Base-by-base conservation (phyloP, 2,113 vertebrate genomes). In the Glaucomys volans region DNA sequence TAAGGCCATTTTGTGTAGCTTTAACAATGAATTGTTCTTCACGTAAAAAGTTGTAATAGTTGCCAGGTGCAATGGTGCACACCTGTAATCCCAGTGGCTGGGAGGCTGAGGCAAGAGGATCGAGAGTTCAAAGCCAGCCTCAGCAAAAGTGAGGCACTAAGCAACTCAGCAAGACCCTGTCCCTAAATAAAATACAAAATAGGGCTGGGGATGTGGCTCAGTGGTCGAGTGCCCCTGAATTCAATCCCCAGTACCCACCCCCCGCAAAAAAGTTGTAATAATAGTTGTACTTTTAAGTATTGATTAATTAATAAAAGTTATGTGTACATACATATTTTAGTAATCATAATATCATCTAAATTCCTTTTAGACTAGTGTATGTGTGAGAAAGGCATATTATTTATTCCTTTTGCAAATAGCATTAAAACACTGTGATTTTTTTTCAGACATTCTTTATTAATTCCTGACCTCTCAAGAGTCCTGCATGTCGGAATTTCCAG, bases 341-440 rank as follows among this genome's bases (percentile, higher is more conserved):
- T 50, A 76, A 54, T 66, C 35, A 50, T 14, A 66, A 37, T 13
- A 44, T 12, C 18, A 42, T 83, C 16, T 71, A 16, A 35, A 42
- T 67, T 93, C 75, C 40, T 80, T 90, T 87, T 76, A 93, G 42
- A 62, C 67, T 69, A 92, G 77, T 40, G 26, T 52, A 9, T 72
- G 52, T 94, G 42, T 16, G 47, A 67, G 44, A 91, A 8, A 90
- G 16, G 35, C 4, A 64, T 14, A 64, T n/a, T 59, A 52, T 44
- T 62, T 47, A 54, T 72, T 79, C 44, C 47, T 69, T 86, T 26
- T 74, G 4, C 12, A 59, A 50, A 28, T 10, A 72, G 14, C 76
- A 57, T 89, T 82, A 35, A 69, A 82, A 44, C 24, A 42, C 17
- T 35, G 26, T 30, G 32, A 62, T 35, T 71, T 95, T 59, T 59